phyloP scores from a whole-genome alignment of 2,113 vertebrate genomes.

The Acrocephalus kingi region DNA sequence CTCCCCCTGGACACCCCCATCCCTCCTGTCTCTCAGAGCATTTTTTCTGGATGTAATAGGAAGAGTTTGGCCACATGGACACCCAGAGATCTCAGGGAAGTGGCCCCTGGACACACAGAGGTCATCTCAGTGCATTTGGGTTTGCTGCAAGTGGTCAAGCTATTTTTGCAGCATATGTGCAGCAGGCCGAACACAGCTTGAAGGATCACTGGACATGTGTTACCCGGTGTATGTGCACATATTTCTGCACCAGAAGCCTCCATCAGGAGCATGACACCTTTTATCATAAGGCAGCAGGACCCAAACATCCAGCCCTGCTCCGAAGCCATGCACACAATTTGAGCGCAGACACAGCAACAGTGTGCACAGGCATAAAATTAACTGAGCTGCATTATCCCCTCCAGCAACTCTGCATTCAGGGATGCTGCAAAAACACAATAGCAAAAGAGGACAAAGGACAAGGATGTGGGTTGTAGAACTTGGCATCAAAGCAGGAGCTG shows the following conservation, averaged over 20 bases:
- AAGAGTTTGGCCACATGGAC: neutral
- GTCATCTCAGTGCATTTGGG: accelerated
- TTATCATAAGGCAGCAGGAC: constrained; percentile 18
- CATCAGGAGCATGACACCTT: constrained; percentile 30
- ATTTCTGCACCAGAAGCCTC: neutral
- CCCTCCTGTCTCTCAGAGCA: neutral
- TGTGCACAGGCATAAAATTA: constrained; percentile 40
- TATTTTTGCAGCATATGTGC: constrained; percentile 47
- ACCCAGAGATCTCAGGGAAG: neutral
- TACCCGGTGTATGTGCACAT: neutral
- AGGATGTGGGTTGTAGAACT: neutral
- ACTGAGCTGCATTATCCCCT: neutral
- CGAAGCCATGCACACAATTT: neutral
- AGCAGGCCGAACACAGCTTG: constrained; percentile 47
- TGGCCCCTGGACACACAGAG: neutral
- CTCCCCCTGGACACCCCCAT: neutral
- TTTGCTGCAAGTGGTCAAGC: constrained; percentile 29
- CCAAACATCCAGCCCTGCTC: neutral
- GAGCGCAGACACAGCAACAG: neutral
- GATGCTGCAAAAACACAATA: neutral
- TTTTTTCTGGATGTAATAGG: accelerated
- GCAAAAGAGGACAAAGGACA: constrained; percentile 15
- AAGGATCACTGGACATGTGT: constrained; percentile 20
- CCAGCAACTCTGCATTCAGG: neutral
- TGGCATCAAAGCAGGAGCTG: neutral